Base-by-base conservation (phyloP, 2,113 vertebrate genomes). In the Brienomyrus brachyistius region DNA sequence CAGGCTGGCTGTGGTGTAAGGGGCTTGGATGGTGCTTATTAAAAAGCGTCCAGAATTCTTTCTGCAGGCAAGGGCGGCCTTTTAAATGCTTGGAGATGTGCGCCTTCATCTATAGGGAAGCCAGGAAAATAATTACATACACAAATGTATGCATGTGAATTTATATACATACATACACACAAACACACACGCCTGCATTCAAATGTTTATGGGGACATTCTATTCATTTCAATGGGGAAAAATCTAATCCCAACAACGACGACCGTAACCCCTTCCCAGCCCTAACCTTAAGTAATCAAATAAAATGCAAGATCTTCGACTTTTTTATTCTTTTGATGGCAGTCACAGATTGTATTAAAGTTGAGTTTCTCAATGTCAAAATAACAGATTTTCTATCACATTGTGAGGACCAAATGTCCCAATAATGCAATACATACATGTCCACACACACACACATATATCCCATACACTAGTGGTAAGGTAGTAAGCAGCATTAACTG, bases 31-130 rank as follows among this genome's bases (percentile, higher is more conserved):
- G 94, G 0, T 97, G 92, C 89, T 97, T 96, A 6, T 97, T 96
- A 3, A 98, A 97, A 93, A 97, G 97, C 1, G 95, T 2, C 0
- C 96, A 96, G 92, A 98, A 97, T 86, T 98, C 97, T 0, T 96
- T 94, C 91, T 98, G 97, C 15, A 99, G 89, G 93, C 97, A 94
- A 13, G 97, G 92, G 0, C 98, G 97, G 0, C 94, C 94, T 87
- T 94, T 95, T 90, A 99, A 85, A 8, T 98, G 95, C 21, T 96
- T 95, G 59, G 96, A 96, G 93, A 99, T 95, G 56, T 99, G 96
- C 10, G 95, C 95, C 92, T 97, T 97, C 47, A 97, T 94, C 97
- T 98, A 50, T 1, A 50, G 48, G 6, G 5, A 96, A 94, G 35
- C 4, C 31, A 40, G 5, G 35, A 80, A 77, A 80, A 40, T 80